Conservation (phyloP, 23 tunicate genomes). For the Styela clava region DNA sequence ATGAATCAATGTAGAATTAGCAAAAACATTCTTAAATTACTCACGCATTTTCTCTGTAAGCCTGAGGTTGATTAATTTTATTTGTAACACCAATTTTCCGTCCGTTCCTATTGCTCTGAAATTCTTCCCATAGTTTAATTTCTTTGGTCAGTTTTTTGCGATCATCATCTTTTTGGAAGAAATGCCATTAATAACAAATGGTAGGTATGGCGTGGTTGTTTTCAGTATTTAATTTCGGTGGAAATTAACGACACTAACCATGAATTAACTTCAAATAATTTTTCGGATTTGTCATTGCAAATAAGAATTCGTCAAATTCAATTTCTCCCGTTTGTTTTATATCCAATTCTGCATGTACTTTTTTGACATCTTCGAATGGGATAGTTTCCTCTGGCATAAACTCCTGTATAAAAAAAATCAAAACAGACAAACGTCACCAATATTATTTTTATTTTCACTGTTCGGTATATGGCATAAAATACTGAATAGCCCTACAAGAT, state of each 20-base stretch:
- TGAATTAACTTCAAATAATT: slow-evolving; percentile 46
- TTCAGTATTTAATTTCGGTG: too few species aligned
- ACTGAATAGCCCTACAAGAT: neutral
- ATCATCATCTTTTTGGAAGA: slow-evolving; percentile 48
- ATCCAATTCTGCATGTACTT: slow-evolving; percentile 47
- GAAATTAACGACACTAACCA: too few species aligned
- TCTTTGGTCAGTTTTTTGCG: slow-evolving; percentile 31
- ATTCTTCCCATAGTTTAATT: slow-evolving; percentile 52
- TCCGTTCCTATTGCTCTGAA: slow-evolving; percentile 1
- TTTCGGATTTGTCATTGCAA: slow-evolving; percentile 65
- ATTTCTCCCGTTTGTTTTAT: slow-evolving; percentile 73
- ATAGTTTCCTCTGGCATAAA: slow-evolving; percentile 36
- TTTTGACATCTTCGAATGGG: slow-evolving; percentile 28
- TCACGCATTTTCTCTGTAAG: neutral
- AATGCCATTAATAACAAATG: neutral
- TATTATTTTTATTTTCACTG: neutral
- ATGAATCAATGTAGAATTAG: too few species aligned
- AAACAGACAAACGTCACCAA: neutral
- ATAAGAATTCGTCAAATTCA: slow-evolving; percentile 72
- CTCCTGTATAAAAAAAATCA: slow-evolving; percentile 12
- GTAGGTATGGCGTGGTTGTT: too few species aligned
- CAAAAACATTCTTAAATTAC: too few species aligned
- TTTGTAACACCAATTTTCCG: neutral
- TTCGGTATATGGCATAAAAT: neutral
- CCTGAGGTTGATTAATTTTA: neutral